These are phyloP conservation scores for Haliaeetus leucogaster DNA, from an alignment of 2,113 vertebrate species.

Conservation along the genomic window DNA sequence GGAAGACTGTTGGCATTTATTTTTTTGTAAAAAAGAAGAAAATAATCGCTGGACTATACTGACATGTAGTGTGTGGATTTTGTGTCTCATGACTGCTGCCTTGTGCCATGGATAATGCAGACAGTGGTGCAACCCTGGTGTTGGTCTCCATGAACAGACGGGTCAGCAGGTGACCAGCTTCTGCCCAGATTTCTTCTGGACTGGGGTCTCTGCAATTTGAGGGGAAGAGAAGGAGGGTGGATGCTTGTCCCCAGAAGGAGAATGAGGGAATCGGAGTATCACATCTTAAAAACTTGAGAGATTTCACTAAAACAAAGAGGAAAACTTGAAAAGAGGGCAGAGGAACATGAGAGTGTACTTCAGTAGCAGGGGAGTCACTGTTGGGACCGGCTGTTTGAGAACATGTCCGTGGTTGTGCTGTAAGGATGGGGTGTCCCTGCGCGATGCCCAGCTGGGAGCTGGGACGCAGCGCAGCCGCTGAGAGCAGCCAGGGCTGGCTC, in stretches of 20 bases:
- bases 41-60: neutral
- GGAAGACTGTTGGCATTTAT: too few species aligned
- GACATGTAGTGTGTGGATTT: neutral
- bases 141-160: rapidly evolving
- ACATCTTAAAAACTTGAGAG: neutral
- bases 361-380: neutral
- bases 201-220: neutral
- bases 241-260: neutral
- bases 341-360: neutral
- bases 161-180: neutral
- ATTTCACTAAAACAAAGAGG: neutral
- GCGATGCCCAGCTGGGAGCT: rapidly evolving
- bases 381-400: neutral
- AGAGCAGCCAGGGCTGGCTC: neutral
- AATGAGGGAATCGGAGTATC: neutral
- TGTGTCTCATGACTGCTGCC: neutral
- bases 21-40: neutral
- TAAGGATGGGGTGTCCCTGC: neutral
- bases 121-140: neutral
- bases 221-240: neutral
- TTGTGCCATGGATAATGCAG: neutral
- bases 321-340: neutral
- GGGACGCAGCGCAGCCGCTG: rapidly evolving
- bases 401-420: neutral
- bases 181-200: neutral